Evolutionary conservation across 1,140 invertebrate genomes (phyloP), one percentile per base, ranked within the genome.

Genomic region (Scaptomyza montana): DNA sequence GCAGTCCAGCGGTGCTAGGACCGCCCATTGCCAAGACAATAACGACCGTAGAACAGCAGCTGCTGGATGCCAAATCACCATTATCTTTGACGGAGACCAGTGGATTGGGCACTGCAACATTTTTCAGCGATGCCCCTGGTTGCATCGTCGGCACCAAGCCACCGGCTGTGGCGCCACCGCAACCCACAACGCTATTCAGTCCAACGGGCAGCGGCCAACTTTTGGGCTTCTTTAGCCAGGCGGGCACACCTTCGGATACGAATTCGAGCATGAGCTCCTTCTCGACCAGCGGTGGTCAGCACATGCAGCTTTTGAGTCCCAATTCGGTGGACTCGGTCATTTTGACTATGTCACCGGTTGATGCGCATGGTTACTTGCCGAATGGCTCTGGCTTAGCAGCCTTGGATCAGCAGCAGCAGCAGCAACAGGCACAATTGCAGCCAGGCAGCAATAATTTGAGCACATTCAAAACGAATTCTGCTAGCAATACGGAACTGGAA

Each of bases 291-390:
- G 90, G 82, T 0, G 85, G 78, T 16, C 76, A 82, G 46, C 92
- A 92, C 79, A 93, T 75, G 79, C 92, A 74, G 81, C 92, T 87
- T 80, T 92, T 76, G 28, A 94, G 93, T 72, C 94, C 93, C 7
- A 94, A 95, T 70, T 93, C 95, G 56, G 79, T 92, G 36, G 91
- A 92, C 8, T 96, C 95, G 76, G 95, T 97, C 49, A 94, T 96
- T 49, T 92, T 97, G 7, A 96, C 96, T 85, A 93, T 97, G 84
- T 95, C 95, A 47, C 95, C 96, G 7, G 93, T 96, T 60, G 91
- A 91, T 63, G 66, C 61, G 0, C 74, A 68, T 0, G 57, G 72
- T 21, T 80, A 80, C 53, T 43, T 74, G 54, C 85, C 66, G 3
- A 74, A 76, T 1, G 69, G 67, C 1, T 64, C 64, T 1, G 21